Percentiles rank a stretch among this genome's conserved stretches.
These are phyloP conservation scores for Zhuqinia jingwanae DNA, from an alignment of 2,888 invertebrate genomes.

Conservation along the genomic window DNA sequence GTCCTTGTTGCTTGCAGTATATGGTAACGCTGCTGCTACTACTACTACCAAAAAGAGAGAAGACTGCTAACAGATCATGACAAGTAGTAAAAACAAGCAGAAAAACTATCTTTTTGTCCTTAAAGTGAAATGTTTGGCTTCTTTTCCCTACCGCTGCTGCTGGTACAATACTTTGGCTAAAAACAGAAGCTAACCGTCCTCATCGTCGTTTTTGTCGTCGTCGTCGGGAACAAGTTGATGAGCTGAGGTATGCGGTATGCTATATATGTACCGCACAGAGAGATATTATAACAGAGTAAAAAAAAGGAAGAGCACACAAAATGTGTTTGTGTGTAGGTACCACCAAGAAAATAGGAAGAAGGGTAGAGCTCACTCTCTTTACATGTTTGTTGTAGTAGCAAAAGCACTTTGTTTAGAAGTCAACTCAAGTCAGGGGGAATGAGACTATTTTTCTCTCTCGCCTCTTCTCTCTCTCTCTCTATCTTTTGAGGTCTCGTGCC, in stretches of 20 bases:
- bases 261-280: background rate
- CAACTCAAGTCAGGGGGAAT: conserved; percentile 58
- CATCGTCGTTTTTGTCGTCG: conserved; percentile 69
- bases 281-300: conserved; percentile 24
- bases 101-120: conserved; percentile 22
- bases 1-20: conserved; percentile 68
- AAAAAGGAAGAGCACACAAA: background rate
- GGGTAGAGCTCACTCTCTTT: too few relatives aligned
- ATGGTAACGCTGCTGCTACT: conserved; percentile 40
- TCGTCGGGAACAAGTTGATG: conserved; percentile 65
- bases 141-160: conserved; percentile 12
- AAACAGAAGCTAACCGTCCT: conserved; percentile 71
- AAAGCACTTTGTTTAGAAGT: conserved; percentile 31
- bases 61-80: background rate
- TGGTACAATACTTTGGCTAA: conserved; percentile 18
- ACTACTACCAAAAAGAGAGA: too few relatives aligned
- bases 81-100: conserved; percentile 12
- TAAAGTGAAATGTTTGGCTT: conserved; percentile 23
- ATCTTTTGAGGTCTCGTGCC: conserved; percentile 69
- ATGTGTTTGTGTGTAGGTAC: background rate
- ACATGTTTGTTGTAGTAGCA: background rate
- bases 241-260: conserved; percentile 68
- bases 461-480: background rate
- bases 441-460: conserved; percentile 16
- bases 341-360: conserved; percentile 10